Evolutionary conservation across 2,888 invertebrate species (phyloP).

Genomic region (Trisateles emortualis): DNA sequence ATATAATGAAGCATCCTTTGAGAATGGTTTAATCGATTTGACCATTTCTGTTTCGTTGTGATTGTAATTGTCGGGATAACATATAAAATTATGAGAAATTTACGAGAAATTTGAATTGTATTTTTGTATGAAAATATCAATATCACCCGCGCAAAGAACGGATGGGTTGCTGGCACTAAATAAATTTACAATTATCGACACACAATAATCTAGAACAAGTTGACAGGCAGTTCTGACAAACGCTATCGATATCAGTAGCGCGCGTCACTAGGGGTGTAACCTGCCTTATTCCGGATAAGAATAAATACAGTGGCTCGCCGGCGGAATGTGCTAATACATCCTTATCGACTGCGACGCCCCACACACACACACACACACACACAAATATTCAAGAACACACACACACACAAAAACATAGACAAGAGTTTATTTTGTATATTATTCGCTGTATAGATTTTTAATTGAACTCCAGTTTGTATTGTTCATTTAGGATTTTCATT

Average conservation of each 20-base stretch:
- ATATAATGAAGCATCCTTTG: too few species aligned
- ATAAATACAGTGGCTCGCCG: slow-evolving; percentile 83
- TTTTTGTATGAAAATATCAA: too few species aligned
- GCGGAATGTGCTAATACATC: slow-evolving; percentile 86
- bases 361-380: slow-evolving; percentile 52
- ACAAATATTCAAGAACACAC: slow-evolving; percentile 52
- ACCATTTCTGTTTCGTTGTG: too few species aligned
- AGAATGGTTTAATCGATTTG: too few species aligned
- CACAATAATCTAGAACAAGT: slow-evolving; percentile 16
- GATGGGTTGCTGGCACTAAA: too few species aligned
- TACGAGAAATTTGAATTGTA: too few species aligned
- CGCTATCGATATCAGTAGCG: slow-evolving; percentile 53
- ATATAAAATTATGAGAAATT: too few species aligned
- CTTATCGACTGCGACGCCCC: slow-evolving; percentile 76
- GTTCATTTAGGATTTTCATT: too few species aligned
- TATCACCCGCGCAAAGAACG: too few species aligned
- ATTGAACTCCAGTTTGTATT: slow-evolving; percentile 26
- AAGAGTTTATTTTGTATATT: slow-evolving; percentile 25
- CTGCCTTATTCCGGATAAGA: slow-evolving; percentile 85
- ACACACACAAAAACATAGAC: slow-evolving; percentile 32
- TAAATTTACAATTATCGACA: slow-evolving; percentile 35
- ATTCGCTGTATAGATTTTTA: slow-evolving; percentile 28
- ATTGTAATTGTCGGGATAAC: too few species aligned
- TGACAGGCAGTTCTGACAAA: slow-evolving; percentile 30
- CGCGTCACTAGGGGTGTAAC: slow-evolving; percentile 83